phyloP scores from a whole-genome alignment of 2,797 vertebrate genomes.

The Buphagus erythrorhynchus region DNA sequence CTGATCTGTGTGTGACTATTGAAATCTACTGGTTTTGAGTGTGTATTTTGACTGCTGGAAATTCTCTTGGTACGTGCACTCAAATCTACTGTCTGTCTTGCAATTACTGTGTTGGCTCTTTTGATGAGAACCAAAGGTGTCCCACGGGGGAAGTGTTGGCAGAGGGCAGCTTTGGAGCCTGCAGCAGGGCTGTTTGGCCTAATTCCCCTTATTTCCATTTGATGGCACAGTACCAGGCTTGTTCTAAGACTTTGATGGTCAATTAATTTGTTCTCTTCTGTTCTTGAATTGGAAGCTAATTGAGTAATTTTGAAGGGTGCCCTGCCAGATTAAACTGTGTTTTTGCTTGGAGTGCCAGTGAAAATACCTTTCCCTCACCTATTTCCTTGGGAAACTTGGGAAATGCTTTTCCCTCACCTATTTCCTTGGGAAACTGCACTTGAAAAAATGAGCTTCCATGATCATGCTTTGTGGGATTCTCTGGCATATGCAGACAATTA shows the following conservation, averaged over 20 bases:
- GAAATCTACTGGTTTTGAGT: not conserved
- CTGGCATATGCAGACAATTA: not conserved
- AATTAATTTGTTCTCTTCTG: constrained; percentile 48
- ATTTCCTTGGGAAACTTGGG: not conserved
- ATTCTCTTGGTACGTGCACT: not conserved
- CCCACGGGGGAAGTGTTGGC: not conserved
- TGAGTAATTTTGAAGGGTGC: not conserved
- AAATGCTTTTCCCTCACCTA: not conserved
- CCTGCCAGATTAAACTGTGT: not conserved
- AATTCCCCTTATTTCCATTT: constrained; percentile 3
- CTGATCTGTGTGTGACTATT: not conserved
- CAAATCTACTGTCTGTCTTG: not conserved
- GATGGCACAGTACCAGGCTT: constrained; percentile 13
- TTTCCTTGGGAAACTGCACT: not conserved
- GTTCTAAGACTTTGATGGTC: constrained; percentile 20
- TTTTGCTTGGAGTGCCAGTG: not conserved
- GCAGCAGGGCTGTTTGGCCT: not conserved
- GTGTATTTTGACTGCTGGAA: not conserved
- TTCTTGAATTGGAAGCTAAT: constrained; percentile 42
- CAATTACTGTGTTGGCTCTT: not conserved
- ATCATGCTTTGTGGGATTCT: not conserved
- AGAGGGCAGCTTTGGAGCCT: not conserved
- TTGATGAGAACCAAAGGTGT: not conserved
- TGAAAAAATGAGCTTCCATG: not conserved
- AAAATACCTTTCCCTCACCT: not conserved